Evolutionary conservation across 53 echinoderm and acorn worm genomes (phyloP), one percentile per base, ranked within the genome.

Genomic region (Holothuria scabra): DNA sequence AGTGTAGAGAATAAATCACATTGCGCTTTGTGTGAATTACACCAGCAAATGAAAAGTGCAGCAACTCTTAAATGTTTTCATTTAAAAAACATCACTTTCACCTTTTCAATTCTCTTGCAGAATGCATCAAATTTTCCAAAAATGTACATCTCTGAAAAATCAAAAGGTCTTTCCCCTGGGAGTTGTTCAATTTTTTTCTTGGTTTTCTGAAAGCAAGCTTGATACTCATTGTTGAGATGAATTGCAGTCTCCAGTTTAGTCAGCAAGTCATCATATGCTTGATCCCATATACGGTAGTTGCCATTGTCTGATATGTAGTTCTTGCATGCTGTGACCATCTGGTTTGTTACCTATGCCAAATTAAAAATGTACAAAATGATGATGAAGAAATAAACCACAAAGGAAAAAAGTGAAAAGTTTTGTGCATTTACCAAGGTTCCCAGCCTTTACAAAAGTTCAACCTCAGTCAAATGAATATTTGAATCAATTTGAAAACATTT

Each of bases 51-150:
- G 16, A 52, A 52, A 48, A 52, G 1, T 41, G 6, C 10, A 6
- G 10, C 41, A 5, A 41, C 41, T 4, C 8, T 41, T 8, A 2
- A 41, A 41, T 10, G 10, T 41, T 41, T 52, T 52, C 16, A 52
- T 8, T 52, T 52, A 3, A 52, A 52, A 52, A 3, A 14, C 18
- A 52, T 52, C 18, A 1, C 14, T 14, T 0, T 52, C 79, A 93
- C 93, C 93, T 93, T 93, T 55, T 93, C 90, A 31, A 90, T 84
- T 64, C 92, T 86, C 66, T 86, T 92, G 90, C 97, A 97, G 80
- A 97, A 97, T 35, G 97, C 97, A 85, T 97, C 97, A 94, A 96
- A 97, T 87, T 97, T 97, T 41, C 97, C 97, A 90, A 97, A 97
- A 87, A 97, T 97, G 92, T 97, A 97, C 97, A 97, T 97, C 81